Evolutionary conservation across 2,888 invertebrate genomes (phyloP), one percentile per base, ranked within the genome.

Genomic region (Gordius sp.): DNA sequence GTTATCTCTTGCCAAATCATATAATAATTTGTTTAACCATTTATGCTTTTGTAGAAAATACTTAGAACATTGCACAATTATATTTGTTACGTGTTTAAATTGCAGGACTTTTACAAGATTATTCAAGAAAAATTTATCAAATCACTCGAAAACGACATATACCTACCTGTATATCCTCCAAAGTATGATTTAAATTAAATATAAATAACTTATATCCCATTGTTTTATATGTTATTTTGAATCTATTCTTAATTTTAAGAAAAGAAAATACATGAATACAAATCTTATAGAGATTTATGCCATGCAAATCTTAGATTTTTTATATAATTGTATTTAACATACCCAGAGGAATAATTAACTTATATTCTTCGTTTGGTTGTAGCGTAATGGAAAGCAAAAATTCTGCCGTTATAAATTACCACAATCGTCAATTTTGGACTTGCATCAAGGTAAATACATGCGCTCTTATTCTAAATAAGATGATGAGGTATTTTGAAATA

Each of bases 361-460:
- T 33, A 33, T 33, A 33, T 13, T 33, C 39, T 33, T 33, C 20
- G 4, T 47, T 18, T 47, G 4, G 4, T 47, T 47, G 20, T n/a
- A 47, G 47, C 20, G 4, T 47, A n/a, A n/a, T 47, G 13, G 47
- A 47, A n/a, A 8, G n/a, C 16, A 47, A 47, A 47, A 47, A 47
- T 47, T 4, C 4, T 20, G 47, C 55, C 4, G 8, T 54, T 13
- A 26, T 28, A 54, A 25, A 24, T 8, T 54, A 27, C 20, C 55
- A 54, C 8, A 54, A 54, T 28, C 25, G 55, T 13, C 55, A 54
- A 27, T 54, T 54, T 54, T 54, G 55, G 55, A 54, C 4, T 4
- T 4, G 26, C 27, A 24, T 54, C 27, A 54, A 54, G 23, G 55
- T 54, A 27, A 54, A n/a, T 13, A 33, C n/a, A n/a, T n/a, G n/a